Conservation (phyloP, 2,888 invertebrate genomes). For the Lithosia quadra region DNA sequence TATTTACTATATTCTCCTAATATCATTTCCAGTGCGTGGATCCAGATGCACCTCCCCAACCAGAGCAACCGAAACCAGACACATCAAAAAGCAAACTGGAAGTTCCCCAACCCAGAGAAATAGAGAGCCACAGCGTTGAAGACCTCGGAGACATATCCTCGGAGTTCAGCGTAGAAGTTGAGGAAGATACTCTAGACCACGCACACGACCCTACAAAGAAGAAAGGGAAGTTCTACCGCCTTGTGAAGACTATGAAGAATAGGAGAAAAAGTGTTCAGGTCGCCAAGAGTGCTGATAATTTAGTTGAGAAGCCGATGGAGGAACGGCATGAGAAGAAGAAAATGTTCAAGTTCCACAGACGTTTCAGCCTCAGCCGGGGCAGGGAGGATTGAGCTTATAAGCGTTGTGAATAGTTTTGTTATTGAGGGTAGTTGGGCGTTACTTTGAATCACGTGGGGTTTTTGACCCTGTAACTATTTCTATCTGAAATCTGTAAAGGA, state of each 20-base stretch:
- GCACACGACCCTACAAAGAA: constrained; percentile 73
- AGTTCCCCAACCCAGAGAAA: constrained; percentile 69
- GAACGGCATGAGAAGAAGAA: constrained; percentile 79
- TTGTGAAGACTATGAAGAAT: constrained; percentile 83
- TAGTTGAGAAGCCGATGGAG: constrained; percentile 71
- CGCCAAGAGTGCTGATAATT: constrained; percentile 80
- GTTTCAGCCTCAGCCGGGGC: constrained; percentile 80
- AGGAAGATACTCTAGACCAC: constrained; percentile 72
- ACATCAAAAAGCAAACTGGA: constrained; percentile 74
- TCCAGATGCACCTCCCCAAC: constrained; percentile 76
- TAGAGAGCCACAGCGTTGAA: constrained; percentile 80
- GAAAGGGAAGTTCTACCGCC: constrained; percentile 79
- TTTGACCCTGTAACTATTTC: background rate
- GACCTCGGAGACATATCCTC: constrained; percentile 83
- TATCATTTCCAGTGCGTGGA: constrained; percentile 73
- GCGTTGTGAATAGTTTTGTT: constrained; percentile 50
- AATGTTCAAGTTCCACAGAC: constrained; percentile 79
- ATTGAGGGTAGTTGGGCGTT: constrained; percentile 22
- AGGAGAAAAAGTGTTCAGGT: constrained; percentile 83
- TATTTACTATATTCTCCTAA: background rate
- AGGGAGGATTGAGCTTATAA: constrained; percentile 74
- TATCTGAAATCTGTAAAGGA: background rate
- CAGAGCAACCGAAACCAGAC: constrained; percentile 72
- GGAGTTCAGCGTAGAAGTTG: constrained; percentile 83
- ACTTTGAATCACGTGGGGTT: constrained; percentile 23